Percentiles rank a stretch among this genome's conserved stretches.
These are phyloP conservation scores for Rhabdornis inornatus DNA, from an alignment of 2,113 vertebrate genomes.

Conservation along the genomic window DNA sequence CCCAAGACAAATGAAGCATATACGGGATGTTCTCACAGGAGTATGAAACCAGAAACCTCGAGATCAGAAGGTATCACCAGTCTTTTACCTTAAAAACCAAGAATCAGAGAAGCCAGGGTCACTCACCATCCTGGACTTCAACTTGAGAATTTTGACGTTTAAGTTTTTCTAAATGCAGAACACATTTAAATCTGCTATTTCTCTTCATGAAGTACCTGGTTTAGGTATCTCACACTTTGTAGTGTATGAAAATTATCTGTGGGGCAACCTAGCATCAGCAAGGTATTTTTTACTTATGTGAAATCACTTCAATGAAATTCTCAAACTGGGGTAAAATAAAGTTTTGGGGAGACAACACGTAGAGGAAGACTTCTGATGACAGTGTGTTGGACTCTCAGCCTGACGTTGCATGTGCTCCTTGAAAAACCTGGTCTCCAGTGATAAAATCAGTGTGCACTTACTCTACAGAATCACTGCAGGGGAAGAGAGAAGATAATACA, in stretches of 20 bases:
- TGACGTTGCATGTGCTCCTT: background rate
- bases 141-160: background rate
- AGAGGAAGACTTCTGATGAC: background rate
- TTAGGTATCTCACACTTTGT: background rate
- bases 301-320: background rate
- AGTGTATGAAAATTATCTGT: background rate
- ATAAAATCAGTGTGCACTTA: background rate
- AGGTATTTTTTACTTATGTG: background rate
- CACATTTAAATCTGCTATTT: background rate
- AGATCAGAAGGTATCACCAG: background rate
- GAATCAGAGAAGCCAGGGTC: background rate
- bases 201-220: background rate
- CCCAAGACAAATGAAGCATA: background rate
- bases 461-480: background rate
- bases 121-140: background rate
- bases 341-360: background rate
- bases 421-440: background rate
- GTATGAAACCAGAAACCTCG: conserved; percentile 1
- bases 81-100: background rate
- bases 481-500: background rate
- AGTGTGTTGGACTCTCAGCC: background rate
- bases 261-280: background rate
- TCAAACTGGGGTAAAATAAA: background rate
- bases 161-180: background rate
- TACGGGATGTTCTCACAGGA: background rate